Conservation (phyloP, 1,140 invertebrate species). For the Rhopalosiphum padi region DNA sequence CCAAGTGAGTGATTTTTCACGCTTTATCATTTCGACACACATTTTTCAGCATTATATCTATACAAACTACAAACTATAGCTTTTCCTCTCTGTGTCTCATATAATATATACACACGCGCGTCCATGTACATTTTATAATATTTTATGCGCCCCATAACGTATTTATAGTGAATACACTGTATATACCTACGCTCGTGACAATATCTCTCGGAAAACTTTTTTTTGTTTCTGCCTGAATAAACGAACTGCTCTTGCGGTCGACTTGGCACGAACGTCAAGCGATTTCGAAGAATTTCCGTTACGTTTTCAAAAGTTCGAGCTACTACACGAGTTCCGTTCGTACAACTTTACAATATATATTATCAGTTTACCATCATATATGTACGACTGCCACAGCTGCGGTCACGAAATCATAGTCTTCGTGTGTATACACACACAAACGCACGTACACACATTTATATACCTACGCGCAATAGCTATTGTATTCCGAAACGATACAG, state of each 20-base stretch:
- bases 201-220: background rate
- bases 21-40: background rate
- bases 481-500: background rate
- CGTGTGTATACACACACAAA: background rate
- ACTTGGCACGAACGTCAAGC: background rate
- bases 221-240: background rate
- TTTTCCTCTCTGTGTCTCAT: background rate
- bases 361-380: background rate
- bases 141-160: background rate
- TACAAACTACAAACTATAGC: background rate
- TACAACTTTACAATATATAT: background rate
- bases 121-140: background rate
- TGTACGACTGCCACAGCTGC: background rate
- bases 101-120: background rate
- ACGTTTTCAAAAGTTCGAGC: background rate
- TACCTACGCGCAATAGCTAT: background rate
- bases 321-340: background rate
- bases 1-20: conserved; percentile 70
- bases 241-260: background rate
- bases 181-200: background rate
- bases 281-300: conserved; percentile 3
- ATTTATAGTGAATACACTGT: background rate
- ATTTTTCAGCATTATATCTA: background rate
- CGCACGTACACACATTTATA: background rate
- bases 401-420: background rate